Evolutionary conservation across 2,888 invertebrate species (phyloP).

Genomic region (Temnothorax rugatulus): DNA sequence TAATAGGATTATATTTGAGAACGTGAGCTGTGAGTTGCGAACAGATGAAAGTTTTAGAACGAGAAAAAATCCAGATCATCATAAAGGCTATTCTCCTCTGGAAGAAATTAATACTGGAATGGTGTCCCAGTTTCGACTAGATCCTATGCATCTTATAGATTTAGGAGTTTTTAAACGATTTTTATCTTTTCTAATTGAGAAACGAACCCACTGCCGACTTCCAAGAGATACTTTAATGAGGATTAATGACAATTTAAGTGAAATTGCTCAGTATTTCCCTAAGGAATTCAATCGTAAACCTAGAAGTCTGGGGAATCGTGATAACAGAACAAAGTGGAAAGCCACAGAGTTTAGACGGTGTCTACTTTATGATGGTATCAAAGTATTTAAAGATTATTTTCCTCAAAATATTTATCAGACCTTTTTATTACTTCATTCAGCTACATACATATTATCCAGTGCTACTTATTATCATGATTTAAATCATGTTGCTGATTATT

Average conservation of each 20-base stretch:
- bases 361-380: not conserved
- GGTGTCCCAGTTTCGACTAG: too few species aligned
- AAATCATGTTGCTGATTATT: conserved; percentile 1
- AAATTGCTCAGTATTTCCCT: not conserved
- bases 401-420: not conserved
- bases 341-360: not conserved
- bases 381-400: not conserved
- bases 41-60: too few species aligned
- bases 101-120: too few species aligned
- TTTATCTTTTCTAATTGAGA: not conserved
- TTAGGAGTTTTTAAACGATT: too few species aligned
- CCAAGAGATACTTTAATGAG: not conserved
- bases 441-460: not conserved
- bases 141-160: too few species aligned
- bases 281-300: not conserved
- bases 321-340: not conserved
- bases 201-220: not conserved
- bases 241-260: not conserved
- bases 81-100: too few species aligned
- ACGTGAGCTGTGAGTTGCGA: not conserved
- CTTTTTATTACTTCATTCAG: not conserved
- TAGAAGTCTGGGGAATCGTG: not conserved
- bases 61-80: too few species aligned
- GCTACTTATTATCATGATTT: not conserved
- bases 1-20: conserved; percentile 3